These are phyloP conservation scores for Otocyon megalotis DNA, from an alignment of 2,113 vertebrate species.

Conservation along the genomic window DNA sequence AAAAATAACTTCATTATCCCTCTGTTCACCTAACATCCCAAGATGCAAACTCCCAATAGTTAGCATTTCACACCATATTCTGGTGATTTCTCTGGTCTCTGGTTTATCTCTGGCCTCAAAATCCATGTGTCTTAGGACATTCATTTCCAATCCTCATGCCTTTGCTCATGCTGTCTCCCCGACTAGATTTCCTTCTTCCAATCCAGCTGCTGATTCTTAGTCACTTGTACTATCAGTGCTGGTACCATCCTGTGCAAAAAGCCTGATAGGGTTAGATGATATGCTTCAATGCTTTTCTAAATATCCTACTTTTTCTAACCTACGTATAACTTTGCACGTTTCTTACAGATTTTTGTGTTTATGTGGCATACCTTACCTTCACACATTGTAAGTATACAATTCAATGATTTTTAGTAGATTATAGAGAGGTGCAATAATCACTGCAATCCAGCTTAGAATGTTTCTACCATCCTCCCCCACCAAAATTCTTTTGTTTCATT, in stretches of 20 bases:
- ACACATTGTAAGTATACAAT: background rate
- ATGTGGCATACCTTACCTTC: background rate
- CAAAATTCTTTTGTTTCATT: background rate
- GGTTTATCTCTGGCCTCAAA: background rate
- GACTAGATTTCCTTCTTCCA: background rate
- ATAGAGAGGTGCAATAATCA: background rate
- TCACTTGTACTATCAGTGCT: background rate
- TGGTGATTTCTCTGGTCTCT: rapidly evolving
- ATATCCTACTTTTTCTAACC: background rate
- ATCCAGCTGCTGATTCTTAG: background rate
- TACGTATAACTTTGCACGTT: background rate
- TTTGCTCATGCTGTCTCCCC: background rate
- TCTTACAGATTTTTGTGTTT: background rate
- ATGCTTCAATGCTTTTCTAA: background rate
- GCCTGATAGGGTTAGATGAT: background rate
- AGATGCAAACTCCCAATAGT: background rate
- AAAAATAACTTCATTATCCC: background rate
- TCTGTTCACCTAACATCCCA: background rate
- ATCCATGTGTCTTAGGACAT: background rate
- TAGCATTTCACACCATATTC: rapidly evolving
- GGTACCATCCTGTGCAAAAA: background rate
- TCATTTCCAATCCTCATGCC: background rate
- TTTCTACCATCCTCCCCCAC: background rate
- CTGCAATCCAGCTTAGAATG: background rate
- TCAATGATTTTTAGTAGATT: background rate